A percentile compares a stretch with the other conserved stretches of the same genome.
These are phyloP conservation scores for Bombylius major DNA, from an alignment of 2,888 invertebrate genomes.

Conservation along the genomic window DNA sequence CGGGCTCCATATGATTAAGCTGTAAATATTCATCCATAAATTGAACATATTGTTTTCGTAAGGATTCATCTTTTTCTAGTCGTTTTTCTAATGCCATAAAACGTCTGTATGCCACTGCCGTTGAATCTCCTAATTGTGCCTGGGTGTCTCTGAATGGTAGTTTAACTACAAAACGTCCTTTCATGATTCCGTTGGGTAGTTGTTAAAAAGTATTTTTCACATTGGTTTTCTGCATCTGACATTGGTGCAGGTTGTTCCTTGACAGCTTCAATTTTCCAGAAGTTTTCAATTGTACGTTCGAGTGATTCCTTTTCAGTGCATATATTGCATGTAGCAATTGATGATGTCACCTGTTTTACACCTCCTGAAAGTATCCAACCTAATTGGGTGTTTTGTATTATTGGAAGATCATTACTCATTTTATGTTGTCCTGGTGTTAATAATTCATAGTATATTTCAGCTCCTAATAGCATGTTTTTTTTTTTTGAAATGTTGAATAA, in stretches of 20 bases:
- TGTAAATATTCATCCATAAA: not conserved
- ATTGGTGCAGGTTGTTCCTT: not conserved
- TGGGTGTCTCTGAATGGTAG: not conserved
- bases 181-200: not conserved
- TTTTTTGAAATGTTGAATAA: not conserved
- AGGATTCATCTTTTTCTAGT: not conserved
- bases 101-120: not conserved
- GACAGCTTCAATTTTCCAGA: not conserved
- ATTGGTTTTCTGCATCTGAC: not conserved
- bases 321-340: not conserved
- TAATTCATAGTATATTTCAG: not conserved
- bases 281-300: not conserved
- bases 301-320: not conserved
- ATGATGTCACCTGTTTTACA: not conserved
- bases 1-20: not conserved
- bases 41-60: not conserved
- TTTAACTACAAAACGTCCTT: not conserved
- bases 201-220: not conserved
- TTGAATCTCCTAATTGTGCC: not conserved
- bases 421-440: not conserved
- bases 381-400: not conserved
- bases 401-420: not conserved
- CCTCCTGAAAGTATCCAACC: not conserved
- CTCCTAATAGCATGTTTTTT: not conserved
- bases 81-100: not conserved